phyloP scores from a whole-genome alignment of 92 coral and sea anemone species.

The Siderastrea radians region DNA sequence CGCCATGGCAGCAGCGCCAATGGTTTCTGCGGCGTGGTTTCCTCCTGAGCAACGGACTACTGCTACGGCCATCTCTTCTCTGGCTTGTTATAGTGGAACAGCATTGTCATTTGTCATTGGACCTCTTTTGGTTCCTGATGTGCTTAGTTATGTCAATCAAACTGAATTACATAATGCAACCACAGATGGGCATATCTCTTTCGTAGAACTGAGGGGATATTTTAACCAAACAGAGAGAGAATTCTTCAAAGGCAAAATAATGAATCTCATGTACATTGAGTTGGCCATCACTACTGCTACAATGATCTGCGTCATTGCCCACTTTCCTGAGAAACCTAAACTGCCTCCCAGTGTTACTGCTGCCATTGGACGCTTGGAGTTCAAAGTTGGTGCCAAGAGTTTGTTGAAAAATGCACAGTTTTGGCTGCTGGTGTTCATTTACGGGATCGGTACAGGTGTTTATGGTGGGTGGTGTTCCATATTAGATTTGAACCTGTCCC shows the following conservation, averaged over 20 bases:
- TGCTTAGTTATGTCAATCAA: conserved; percentile 4
- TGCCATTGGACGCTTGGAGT: conserved; percentile 95
- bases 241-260: conserved; percentile 71
- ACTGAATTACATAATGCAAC: conserved; percentile 1
- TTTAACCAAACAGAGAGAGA: conserved; percentile 66
- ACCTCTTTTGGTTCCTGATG: conserved; percentile 88
- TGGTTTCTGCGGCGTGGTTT: conserved; percentile 98
- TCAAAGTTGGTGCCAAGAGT: conserved; percentile 80
- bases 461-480: conserved; percentile 98
- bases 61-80: conserved; percentile 93
- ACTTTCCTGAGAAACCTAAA: conserved; percentile 89
- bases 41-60: conserved; percentile 98
- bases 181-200: background rate
- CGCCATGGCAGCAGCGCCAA: conserved; percentile 97
- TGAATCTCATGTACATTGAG: conserved; percentile 86
- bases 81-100: conserved; percentile 95
- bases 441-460: conserved; percentile 93
- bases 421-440: conserved; percentile 84
- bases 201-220: conserved; percentile 35
- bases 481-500: conserved; percentile 85
- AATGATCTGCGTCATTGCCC: conserved; percentile 74
- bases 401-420: conserved; percentile 85
- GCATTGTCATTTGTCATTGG: conserved; percentile 92
- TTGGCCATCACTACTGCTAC: conserved; percentile 73
- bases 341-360: conserved; percentile 96